phyloP scores from a whole-genome alignment of 2,113 vertebrate genomes.

The Notiomystis cincta region DNA sequence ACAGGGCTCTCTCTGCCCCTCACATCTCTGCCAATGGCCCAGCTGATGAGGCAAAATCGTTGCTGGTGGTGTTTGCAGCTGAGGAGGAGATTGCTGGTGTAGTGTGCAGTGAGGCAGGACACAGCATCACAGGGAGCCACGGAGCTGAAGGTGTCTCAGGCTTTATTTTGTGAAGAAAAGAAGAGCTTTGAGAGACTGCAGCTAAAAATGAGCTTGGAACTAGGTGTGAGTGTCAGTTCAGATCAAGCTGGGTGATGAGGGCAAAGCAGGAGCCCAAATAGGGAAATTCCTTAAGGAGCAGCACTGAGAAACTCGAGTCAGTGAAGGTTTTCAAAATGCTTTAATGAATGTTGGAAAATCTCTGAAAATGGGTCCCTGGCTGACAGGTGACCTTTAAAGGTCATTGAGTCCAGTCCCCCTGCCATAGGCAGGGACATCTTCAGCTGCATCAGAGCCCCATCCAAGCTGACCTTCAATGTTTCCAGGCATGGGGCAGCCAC shows the following conservation, averaged over 20 bases:
- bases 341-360: background rate
- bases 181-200: background rate
- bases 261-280: background rate
- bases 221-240: background rate
- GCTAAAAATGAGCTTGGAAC: background rate
- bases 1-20: background rate
- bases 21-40: background rate
- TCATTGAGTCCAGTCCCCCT: background rate
- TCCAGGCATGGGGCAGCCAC: background rate
- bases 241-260: background rate
- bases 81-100: background rate
- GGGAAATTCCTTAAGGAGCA: background rate
- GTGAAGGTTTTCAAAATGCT: background rate
- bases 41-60: background rate
- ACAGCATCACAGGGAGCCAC: background rate
- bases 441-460: background rate
- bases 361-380: background rate
- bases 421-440: background rate
- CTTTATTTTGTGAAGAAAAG: background rate
- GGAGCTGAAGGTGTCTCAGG: background rate
- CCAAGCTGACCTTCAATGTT: background rate
- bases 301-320: background rate
- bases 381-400: background rate
- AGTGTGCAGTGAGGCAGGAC: background rate
- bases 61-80: background rate